Evolutionary conservation across 2,888 invertebrate genomes (phyloP), one percentile per base, ranked within the genome.

Genomic region (Thumatha senex): DNA sequence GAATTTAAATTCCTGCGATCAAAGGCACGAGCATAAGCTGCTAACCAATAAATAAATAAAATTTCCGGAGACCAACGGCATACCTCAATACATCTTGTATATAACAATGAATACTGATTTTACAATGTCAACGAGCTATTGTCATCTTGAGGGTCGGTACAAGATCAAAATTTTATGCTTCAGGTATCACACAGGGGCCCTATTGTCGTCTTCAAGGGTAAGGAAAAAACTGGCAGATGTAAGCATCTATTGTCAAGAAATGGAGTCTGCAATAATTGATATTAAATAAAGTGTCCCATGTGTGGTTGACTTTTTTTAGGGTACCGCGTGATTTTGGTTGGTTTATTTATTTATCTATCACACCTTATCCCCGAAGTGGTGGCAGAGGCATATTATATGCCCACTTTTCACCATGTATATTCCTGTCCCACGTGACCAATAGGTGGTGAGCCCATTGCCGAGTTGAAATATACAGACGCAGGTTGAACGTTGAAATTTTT

Each of bases 91-190:
- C 31, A 18, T 46, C 18, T 39, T 40, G 13, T 39, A 49, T 39
- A 15, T 39, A 47, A 40, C 52, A 47, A 52, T 48, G 46, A 49
- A 56, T 54, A 60, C 13, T 40, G 47, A 54, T 47, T 54, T 48
- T 38, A 58, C 58, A 64, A 45, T 51, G 39, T 53, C 54, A 48
- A 53, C 43, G 41, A 36, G 9, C 39, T 55, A 38, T 55, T 50
- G 46, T 54, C 18, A 4, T 7, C n/a, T 29, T n/a, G 45, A 48
- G 48, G 48, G 48, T 40, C 33, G 30, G 54, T 61, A 60, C 53
- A 57, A 72, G 76, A 77, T 82, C 78, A 80, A 76, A 82, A 84
- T 85, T 85, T 85, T 70, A 86, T 83, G 84, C 82, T 73, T 76
- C 76, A 70, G 70, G 72, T 70, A 65, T 75, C 58, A 13, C 46